phyloP scores from a whole-genome alignment of 1,140 invertebrate genomes.

The Calycopis cecrops region DNA sequence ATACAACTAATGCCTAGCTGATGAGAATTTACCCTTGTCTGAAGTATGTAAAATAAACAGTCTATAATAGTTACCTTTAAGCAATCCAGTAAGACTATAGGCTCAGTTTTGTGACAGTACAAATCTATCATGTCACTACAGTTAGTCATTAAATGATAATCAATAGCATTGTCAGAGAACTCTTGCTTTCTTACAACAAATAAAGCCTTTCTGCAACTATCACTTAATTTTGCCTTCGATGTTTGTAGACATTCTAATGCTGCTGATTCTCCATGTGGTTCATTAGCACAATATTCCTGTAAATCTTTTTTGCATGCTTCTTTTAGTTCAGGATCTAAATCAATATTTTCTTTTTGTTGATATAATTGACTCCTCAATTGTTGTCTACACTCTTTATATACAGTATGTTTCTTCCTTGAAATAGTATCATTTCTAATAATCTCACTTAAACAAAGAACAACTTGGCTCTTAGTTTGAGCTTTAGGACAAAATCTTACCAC shows the following conservation, averaged over 20 bases:
- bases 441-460: slow-evolving; percentile 94
- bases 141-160: slow-evolving; percentile 88
- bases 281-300: slow-evolving; percentile 81
- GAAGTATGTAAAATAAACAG: too few relatives aligned
- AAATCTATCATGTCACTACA: slow-evolving; percentile 91
- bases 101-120: slow-evolving; percentile 84
- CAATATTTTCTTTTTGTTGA: slow-evolving; percentile 90
- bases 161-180: slow-evolving; percentile 87
- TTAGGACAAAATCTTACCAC: slow-evolving; percentile 87
- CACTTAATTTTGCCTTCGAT: slow-evolving; percentile 80
- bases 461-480: slow-evolving; percentile 88
- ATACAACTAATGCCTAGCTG: too few relatives aligned
- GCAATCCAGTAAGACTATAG: slow-evolving; percentile 82
- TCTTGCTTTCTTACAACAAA: slow-evolving; percentile 92
- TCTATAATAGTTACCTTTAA: slow-evolving; percentile 75
- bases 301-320: slow-evolving; percentile 86
- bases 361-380: slow-evolving; percentile 92
- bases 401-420: slow-evolving; percentile 82
- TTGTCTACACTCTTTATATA: slow-evolving; percentile 90
- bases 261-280: slow-evolving; percentile 84
- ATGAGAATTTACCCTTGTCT: too few relatives aligned
- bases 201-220: slow-evolving; percentile 84
- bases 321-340: slow-evolving; percentile 88
- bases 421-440: slow-evolving; percentile 93
- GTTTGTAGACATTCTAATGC: slow-evolving; percentile 91